phyloP scores from a whole-genome alignment of 2,113 vertebrate genomes.

The Turdus rufiventris region DNA sequence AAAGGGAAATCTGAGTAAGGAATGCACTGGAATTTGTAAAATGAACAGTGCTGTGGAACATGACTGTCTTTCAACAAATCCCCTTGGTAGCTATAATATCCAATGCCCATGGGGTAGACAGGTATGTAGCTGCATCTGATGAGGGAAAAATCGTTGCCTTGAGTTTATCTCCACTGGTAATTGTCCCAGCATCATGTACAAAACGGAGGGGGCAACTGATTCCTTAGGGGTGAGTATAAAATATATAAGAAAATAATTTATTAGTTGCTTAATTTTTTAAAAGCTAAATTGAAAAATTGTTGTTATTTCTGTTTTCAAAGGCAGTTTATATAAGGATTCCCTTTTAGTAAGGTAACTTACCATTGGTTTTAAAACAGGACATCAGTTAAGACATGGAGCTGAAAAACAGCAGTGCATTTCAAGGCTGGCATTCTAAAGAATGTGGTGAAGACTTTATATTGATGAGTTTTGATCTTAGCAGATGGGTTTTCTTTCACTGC shows the following conservation, averaged over 20 bases:
- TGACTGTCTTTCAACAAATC: not conserved
- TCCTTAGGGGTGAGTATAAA: not conserved
- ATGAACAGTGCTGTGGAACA: not conserved
- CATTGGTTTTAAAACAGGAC: not conserved
- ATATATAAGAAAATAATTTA: not conserved
- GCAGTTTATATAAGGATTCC: not conserved
- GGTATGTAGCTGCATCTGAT: not conserved
- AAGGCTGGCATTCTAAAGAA: not conserved
- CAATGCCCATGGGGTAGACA: not conserved
- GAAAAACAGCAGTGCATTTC: not conserved
- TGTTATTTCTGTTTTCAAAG: not conserved
- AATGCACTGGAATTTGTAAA: not conserved
- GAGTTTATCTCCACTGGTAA: not conserved
- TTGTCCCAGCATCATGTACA: not conserved
- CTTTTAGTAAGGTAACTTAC: not conserved
- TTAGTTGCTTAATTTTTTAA: not conserved
- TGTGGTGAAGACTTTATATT: not conserved
- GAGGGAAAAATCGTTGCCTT: not conserved
- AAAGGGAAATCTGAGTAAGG: not conserved
- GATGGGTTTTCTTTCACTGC: not conserved
- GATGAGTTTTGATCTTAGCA: not conserved
- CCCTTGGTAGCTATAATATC: not conserved
- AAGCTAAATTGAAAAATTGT: not conserved
- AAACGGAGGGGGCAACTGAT: not conserved
- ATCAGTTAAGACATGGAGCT: fast-evolving